Conservation (phyloP, 2,888 invertebrate genomes). For the Oegoconia quadripuncta region DNA sequence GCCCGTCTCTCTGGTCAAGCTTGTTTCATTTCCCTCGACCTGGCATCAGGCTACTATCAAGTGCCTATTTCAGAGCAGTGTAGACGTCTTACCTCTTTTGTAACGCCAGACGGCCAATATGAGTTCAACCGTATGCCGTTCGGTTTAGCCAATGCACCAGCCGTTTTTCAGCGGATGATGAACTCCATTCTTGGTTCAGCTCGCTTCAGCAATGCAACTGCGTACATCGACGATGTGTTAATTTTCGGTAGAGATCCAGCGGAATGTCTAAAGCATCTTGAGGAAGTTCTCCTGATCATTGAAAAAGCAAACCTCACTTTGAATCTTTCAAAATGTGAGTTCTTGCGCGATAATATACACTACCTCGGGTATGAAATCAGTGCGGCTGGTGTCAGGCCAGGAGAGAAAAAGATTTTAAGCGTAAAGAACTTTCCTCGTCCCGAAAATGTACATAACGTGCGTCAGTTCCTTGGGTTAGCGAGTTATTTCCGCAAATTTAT, state of each 20-base stretch:
- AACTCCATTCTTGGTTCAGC: neutral
- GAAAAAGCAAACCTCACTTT: neutral
- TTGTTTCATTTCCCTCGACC: too few species aligned
- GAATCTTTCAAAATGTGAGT: neutral
- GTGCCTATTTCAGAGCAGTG: constrained; percentile 5
- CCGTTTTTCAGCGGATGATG: too few species aligned
- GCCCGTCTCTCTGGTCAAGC: too few species aligned
- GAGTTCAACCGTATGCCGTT: too few species aligned
- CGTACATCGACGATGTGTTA: constrained; percentile 7
- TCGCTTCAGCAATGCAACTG: constrained; percentile 1
- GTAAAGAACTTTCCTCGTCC: constrained; percentile 32
- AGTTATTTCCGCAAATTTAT: constrained; percentile 31
- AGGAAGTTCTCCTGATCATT: neutral
- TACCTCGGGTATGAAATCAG: neutral
- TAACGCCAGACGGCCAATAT: too few species aligned
- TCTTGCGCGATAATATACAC: too few species aligned
- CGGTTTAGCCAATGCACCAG: too few species aligned
- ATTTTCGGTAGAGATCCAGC: neutral
- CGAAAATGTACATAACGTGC: constrained; percentile 23
- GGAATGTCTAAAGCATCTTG: neutral
- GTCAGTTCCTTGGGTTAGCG: constrained; percentile 33
- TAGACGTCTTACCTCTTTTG: neutral
- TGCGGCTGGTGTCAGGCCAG: neutral
- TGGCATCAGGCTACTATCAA: constrained; percentile 6
- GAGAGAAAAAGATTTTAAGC: constrained; percentile 22